A percentile compares a stretch with the other conserved stretches of the same genome.
Conservation (phyloP, 2,113 vertebrate species). For the Callospermophilus lateralis region DNA sequence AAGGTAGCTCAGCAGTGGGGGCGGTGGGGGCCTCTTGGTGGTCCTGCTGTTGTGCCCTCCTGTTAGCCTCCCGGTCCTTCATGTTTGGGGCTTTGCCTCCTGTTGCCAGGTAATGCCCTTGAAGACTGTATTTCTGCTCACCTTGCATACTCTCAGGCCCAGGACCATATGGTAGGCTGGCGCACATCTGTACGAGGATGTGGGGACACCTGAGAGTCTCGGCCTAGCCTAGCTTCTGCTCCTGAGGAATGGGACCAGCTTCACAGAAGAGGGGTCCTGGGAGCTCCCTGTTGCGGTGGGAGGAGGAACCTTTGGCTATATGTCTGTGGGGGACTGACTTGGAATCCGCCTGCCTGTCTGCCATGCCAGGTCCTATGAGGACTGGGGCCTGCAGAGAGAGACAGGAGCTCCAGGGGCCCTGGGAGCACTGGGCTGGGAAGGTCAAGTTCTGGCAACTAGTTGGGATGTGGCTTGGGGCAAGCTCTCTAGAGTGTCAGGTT, state of each 20-base stretch:
- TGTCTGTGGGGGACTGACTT: neutral
- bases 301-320: neutral
- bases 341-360: neutral
- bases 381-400: neutral
- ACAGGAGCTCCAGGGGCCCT: neutral
- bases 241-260: neutral
- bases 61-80: neutral
- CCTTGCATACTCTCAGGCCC: too few relatives aligned
- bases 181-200: neutral
- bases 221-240: neutral
- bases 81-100: neutral
- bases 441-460: neutral
- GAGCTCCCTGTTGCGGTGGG: neutral
- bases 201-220: neutral
- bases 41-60: neutral
- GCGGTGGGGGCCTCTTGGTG: neutral
- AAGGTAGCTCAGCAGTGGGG: too few relatives aligned
- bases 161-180: neutral
- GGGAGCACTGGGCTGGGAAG: neutral
- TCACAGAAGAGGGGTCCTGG: neutral
- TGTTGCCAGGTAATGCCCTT: fast-evolving
- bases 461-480: neutral
- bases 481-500: neutral
- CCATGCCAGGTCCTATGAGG: neutral
- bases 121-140: neutral